A percentile compares a stretch with the other conserved stretches of the same genome.
Evolutionary conservation across 2,888 invertebrate genomes (phyloP).

Genomic region (Calephelis perditalis): DNA sequence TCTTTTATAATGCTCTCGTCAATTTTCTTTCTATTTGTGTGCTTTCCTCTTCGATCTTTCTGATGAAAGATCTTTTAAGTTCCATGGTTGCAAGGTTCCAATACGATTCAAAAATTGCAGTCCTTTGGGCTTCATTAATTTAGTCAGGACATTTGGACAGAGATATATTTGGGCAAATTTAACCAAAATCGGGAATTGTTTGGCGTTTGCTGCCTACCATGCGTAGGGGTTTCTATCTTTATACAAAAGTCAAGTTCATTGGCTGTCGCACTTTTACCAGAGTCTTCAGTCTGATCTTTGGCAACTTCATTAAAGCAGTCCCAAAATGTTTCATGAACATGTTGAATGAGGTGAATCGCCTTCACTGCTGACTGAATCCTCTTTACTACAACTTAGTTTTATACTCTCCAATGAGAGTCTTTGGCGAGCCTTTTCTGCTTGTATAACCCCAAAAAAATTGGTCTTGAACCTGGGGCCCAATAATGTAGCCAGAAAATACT

Average conservation of each 20-base stretch:
- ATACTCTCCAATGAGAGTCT: neutral
- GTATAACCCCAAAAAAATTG: slow-evolving; percentile 19
- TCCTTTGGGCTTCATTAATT: too few species aligned
- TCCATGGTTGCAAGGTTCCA: too few species aligned
- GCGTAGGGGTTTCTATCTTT: slow-evolving; percentile 17
- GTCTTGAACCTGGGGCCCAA: slow-evolving; percentile 27
- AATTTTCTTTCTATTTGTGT: too few species aligned
- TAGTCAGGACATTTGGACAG: too few species aligned
- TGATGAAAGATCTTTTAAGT: too few species aligned
- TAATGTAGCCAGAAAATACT: slow-evolving; percentile 27
- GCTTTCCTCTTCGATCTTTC: too few species aligned
- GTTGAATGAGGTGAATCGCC: neutral
- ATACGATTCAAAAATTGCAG: too few species aligned
- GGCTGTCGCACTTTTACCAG: neutral
- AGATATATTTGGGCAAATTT: slow-evolving; percentile 22
- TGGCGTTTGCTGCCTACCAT: slow-evolving; percentile 21
- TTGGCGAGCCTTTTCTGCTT: slow-evolving; percentile 21
- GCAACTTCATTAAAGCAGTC: neutral
- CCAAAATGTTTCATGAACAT: slow-evolving; percentile 3
- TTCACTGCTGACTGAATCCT: slow-evolving; percentile 2
- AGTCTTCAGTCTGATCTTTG: slow-evolving; percentile 1
- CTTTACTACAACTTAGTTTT: slow-evolving; percentile 1
- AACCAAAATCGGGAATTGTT: slow-evolving; percentile 22
- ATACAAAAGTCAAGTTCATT: neutral
- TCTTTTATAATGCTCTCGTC: too few species aligned